Evolutionary conservation across 1,140 invertebrate genomes (phyloP), one percentile per base, ranked within the genome.

Genomic region (Drosophila nigromelanica): DNA sequence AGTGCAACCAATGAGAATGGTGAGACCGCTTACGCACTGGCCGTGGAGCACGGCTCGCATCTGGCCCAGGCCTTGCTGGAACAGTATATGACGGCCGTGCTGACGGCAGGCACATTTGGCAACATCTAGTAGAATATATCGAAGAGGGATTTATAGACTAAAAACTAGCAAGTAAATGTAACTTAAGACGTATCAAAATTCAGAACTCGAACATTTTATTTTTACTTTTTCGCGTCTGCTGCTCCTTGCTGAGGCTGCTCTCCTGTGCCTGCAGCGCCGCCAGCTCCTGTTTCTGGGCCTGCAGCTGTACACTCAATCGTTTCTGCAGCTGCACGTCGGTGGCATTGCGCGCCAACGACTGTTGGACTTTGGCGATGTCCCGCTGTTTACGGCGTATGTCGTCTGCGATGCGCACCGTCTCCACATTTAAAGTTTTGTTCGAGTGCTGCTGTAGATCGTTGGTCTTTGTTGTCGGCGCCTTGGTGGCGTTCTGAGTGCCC

Each of bases 11-110:
- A 98, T 93, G 94, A 95, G 81, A 94, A 96, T 92, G 94, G 95
- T 78, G 94, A 97, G 80, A 96, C 96, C 76, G 97, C 97, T 42
- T 97, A 96, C 91, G 95, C 95, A 59, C 93, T 98, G 69, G 96
- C 97, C 43, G 94, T 96, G 8, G 78, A 92, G 24, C 80, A 92
- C 24, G 89, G 87, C 3, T 60, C 83, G 0, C 80, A 78, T 47
- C 52, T 92, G 52, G 68, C 90, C 0, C 91, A 92, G 55, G 72
- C 89, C 3, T 60, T 91, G n/a, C 33, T 92, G 50, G 91, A 92
- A 33, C 91, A 90, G 61, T 89, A 90, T 52, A 89, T 92, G 79
- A 85, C 78, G 2, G 76, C 82, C 5, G 78, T 91, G n/a, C 60
- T 92, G 30, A 80, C 86, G 30, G 68, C 72, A 6, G 76, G 82